Conservation (phyloP, 2,113 vertebrate genomes). For the Ictidomys tridecemlineatus region DNA sequence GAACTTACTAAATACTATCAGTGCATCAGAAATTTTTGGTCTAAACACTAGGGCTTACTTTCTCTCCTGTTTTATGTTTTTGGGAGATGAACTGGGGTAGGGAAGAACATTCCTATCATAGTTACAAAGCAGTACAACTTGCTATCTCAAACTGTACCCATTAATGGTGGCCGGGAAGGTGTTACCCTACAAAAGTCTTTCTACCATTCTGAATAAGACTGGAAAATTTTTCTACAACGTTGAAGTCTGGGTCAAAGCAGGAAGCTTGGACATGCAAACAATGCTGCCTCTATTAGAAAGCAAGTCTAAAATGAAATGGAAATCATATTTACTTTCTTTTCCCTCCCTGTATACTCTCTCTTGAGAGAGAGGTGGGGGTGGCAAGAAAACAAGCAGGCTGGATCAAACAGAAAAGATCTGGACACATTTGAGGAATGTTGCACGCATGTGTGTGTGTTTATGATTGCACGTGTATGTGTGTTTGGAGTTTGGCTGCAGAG, state of each 20-base stretch:
- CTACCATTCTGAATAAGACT: constrained; percentile 79
- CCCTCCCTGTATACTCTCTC: background rate
- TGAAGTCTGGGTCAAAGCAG: constrained; percentile 81
- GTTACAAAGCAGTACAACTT: constrained; percentile 81
- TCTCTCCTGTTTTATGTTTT: constrained; percentile 73
- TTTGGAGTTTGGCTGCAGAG: constrained; percentile 77
- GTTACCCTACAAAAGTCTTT: constrained; percentile 86
- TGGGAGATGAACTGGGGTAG: background rate
- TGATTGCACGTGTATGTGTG: background rate
- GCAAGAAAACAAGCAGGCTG: background rate
- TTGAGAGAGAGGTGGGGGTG: background rate
- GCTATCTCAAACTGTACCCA: constrained; percentile 83
- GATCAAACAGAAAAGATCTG: constrained; percentile 36
- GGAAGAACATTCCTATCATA: constrained; percentile 76
- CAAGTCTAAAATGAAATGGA: constrained; percentile 74
- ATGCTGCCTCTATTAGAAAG: constrained; percentile 78
- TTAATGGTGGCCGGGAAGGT: constrained; percentile 84
- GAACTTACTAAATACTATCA: constrained; percentile 45
- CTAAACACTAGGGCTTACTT: constrained; percentile 67
- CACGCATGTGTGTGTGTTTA: background rate
- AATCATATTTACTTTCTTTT: constrained; percentile 84
- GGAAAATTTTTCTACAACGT: constrained; percentile 80
- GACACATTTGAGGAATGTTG: constrained; percentile 1
- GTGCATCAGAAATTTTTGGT: constrained; percentile 6
- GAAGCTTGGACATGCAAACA: constrained; percentile 76